Evolutionary conservation across 2,113 vertebrate species (phyloP).

Genomic region (Ochotona princeps): DNA sequence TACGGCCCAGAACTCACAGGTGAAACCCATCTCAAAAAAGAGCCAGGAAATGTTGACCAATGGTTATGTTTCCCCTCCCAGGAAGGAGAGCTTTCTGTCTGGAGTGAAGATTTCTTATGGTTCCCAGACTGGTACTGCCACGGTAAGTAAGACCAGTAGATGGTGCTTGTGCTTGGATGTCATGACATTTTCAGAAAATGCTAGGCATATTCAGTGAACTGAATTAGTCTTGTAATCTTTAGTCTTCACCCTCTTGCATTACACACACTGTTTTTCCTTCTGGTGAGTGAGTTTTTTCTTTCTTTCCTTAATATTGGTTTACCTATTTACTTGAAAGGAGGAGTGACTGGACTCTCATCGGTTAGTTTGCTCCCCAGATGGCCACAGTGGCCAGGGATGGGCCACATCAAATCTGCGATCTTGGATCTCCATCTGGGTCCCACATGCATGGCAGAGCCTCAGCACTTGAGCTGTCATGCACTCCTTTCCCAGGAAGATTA

Average conservation of each 20-base stretch:
- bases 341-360: too few species aligned
- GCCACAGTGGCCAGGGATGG: too few species aligned
- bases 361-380: too few species aligned
- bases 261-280: background rate
- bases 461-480: too few species aligned
- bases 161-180: background rate
- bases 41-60: conserved; percentile 33
- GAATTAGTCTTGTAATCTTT: background rate
- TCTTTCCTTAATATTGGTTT: too few species aligned
- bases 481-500: too few species aligned
- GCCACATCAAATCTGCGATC: too few species aligned
- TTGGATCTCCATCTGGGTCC: too few species aligned
- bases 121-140: conserved; percentile 95
- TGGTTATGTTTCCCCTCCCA: conserved; percentile 49
- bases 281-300: background rate
- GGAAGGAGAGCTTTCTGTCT: conserved; percentile 84
- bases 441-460: too few species aligned
- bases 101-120: conserved; percentile 94
- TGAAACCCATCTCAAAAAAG: background rate
- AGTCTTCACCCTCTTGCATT: background rate
- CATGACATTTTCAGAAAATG: background rate
- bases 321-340: too few species aligned
- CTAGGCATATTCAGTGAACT: background rate
- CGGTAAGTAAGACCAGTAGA: conserved; percentile 86
- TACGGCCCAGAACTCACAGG: conserved; percentile 52